Conservation (phyloP, 2,113 vertebrate genomes). For the Entelurus aequoreus region DNA sequence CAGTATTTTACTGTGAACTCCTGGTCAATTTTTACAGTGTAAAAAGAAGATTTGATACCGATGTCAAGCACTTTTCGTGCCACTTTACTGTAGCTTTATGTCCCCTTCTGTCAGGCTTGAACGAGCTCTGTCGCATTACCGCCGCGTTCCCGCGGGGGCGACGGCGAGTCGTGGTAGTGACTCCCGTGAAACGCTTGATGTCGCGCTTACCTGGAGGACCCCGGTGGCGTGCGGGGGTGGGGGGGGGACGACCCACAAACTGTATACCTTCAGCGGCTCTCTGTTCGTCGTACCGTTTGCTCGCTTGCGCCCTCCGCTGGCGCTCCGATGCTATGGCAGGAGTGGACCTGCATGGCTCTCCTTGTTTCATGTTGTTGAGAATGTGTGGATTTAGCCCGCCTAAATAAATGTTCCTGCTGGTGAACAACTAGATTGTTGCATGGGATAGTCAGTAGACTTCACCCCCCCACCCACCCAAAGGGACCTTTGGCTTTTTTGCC, state of each 20-base stretch:
- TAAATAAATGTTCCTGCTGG: slow-evolving; percentile 29
- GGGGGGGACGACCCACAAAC: too few relatives aligned
- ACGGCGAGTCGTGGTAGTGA: background rate
- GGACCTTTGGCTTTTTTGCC: slow-evolving; percentile 41
- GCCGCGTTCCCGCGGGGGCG: background rate
- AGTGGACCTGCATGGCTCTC: slow-evolving; percentile 54
- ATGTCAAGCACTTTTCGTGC: slow-evolving; percentile 61
- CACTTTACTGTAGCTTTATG: slow-evolving; percentile 40
- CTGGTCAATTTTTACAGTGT: background rate
- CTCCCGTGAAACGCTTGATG: background rate
- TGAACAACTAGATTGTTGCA: slow-evolving; percentile 52
- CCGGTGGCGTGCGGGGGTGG: too few relatives aligned
- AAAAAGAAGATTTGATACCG: slow-evolving; percentile 49
- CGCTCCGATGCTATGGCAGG: background rate
- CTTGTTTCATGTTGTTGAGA: slow-evolving; percentile 55
- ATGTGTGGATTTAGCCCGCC: slow-evolving; percentile 46
- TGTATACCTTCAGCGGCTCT: background rate
- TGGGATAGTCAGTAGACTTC: slow-evolving; percentile 43
- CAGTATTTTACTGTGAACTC: too few relatives aligned
- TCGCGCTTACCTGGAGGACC: background rate
- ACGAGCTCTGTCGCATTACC: background rate
- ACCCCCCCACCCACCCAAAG: slow-evolving; percentile 3
- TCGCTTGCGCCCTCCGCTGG: slow-evolving; percentile 20
- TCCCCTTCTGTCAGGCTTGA: too few relatives aligned
- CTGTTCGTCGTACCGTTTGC: background rate